Evolutionary conservation across 2,797 vertebrate species (phyloP).

Genomic region (Nannoperca obscura): DNA sequence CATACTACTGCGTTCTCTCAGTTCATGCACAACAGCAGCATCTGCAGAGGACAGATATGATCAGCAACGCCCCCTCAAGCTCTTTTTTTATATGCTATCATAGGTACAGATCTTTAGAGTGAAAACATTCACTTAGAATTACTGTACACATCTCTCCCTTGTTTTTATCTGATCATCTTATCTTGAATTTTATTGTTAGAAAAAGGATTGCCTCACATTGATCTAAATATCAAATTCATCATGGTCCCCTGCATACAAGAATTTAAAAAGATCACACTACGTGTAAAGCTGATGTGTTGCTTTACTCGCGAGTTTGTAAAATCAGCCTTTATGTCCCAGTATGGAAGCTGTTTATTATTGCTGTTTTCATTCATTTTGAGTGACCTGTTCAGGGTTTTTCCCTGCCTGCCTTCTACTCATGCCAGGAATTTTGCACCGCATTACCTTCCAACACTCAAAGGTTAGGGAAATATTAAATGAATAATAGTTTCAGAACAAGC

Average conservation of each 20-base stretch:
- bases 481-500: slow-evolving; percentile 12
- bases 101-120: slow-evolving; percentile 18
- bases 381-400: slow-evolving; percentile 17
- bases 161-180: not conserved
- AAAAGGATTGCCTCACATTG: not conserved
- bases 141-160: not conserved
- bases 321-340: not conserved
- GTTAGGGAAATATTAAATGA: slow-evolving; percentile 33
- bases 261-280: not conserved
- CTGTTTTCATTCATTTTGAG: not conserved
- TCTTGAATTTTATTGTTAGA: not conserved
- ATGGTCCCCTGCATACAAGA: fast-evolving
- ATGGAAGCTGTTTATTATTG: not conserved
- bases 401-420: slow-evolving; percentile 27
- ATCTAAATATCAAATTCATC: not conserved
- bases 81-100: slow-evolving; percentile 20
- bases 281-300: fast-evolving
- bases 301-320: not conserved
- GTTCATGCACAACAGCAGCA: slow-evolving; percentile 18
- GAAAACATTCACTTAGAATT: not conserved
- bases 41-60: slow-evolving; percentile 66
- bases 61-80: slow-evolving; percentile 1
- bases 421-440: slow-evolving; percentile 1
- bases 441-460: not conserved
- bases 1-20: not conserved